These are phyloP conservation scores for Leptinotarsa defecta DNA, from an alignment of 1,140 invertebrate genomes.

Conservation along the genomic window DNA sequence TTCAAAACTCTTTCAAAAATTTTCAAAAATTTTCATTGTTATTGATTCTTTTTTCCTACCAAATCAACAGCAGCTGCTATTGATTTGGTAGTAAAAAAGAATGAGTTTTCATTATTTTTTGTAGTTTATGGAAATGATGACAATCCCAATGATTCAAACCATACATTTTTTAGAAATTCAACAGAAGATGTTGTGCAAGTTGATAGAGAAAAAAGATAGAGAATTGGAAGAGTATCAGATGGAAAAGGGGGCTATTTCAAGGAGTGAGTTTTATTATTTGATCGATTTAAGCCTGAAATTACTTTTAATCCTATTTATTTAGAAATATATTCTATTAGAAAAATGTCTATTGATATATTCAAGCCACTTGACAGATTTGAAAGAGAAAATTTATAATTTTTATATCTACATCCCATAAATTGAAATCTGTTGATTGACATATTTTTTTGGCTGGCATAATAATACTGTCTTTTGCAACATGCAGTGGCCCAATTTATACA, in stretches of 20 bases:
- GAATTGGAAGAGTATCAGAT: conserved; percentile 44
- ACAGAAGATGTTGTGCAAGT: conserved; percentile 37
- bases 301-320: not conserved
- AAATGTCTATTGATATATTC: not conserved
- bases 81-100: not conserved
- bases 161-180: conserved; percentile 41
- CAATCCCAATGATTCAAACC: conserved; percentile 40
- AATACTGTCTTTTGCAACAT: too few relatives aligned
- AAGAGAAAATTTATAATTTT: not conserved
- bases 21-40: too few relatives aligned
- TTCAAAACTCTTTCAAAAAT: not conserved
- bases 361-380: not conserved
- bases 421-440: too few relatives aligned
- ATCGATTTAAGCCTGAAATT: not conserved
- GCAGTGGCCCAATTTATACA: too few relatives aligned
- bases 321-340: not conserved
- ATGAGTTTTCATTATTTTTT: conserved; percentile 29
- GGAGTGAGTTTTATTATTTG: conserved; percentile 33
- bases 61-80: not conserved
- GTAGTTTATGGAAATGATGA: conserved; percentile 40
- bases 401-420: not conserved
- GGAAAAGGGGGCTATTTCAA: conserved; percentile 43
- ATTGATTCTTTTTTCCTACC: too few relatives aligned
- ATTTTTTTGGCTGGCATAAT: too few relatives aligned
- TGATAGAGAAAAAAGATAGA: conserved; percentile 44